Percentiles rank a stretch among this genome's conserved stretches.
Conservation (phyloP, 2,888 invertebrate species). For the Cistogaster globosa region DNA sequence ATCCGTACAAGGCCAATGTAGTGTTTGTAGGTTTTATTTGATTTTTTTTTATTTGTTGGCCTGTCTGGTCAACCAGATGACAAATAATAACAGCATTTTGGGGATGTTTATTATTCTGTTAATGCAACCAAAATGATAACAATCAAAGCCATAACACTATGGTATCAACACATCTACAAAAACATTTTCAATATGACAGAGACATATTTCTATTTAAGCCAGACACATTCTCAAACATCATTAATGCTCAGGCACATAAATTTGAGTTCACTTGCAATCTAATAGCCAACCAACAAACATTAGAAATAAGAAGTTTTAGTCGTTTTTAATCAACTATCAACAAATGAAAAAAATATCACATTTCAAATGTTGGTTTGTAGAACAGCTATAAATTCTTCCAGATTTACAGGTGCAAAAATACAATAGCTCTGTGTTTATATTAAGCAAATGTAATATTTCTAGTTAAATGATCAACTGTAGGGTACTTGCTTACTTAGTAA, state of each 20-base stretch:
- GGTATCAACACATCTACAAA: constrained; percentile 30
- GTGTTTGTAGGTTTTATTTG: not conserved
- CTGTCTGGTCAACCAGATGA: constrained; percentile 57
- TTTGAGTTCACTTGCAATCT: not conserved
- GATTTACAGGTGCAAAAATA: too few relatives aligned
- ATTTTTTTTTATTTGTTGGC: not conserved
- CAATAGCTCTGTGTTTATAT: too few relatives aligned
- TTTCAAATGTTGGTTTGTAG: too few relatives aligned
- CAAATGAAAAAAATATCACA: too few relatives aligned
- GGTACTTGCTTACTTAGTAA: too few relatives aligned
- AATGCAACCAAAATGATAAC: constrained; percentile 66
- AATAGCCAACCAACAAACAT: constrained; percentile 6
- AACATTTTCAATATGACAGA: constrained; percentile 16
- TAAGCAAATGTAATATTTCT: too few relatives aligned
- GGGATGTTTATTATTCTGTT: constrained; percentile 66
- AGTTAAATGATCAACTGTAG: too few relatives aligned
- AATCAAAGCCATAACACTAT: constrained; percentile 61
- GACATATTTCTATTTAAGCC: constrained; percentile 24
- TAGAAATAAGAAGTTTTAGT: not conserved
- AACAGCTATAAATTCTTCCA: too few relatives aligned
- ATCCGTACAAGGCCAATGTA: constrained; percentile 16
- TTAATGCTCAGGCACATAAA: not conserved
- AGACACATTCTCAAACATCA: not conserved
- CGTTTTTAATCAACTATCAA: too few relatives aligned
- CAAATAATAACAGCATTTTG: constrained; percentile 68